Base-by-base conservation (phyloP, 2,797 vertebrate genomes). In the Momotus momota region DNA sequence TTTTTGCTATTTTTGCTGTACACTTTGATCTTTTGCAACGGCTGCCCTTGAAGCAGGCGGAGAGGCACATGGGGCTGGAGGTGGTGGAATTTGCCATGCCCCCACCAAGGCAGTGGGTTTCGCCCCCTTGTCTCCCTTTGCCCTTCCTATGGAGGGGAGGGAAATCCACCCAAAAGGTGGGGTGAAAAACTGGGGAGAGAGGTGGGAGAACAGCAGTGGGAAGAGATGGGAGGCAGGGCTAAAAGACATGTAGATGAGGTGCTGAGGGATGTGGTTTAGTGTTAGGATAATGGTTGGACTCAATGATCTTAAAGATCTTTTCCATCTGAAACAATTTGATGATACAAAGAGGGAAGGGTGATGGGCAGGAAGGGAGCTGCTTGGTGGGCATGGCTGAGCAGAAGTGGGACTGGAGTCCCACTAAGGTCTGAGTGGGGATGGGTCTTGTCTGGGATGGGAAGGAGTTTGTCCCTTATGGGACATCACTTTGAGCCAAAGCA, bases 21-120 rank as follows among this genome's bases (percentile, higher is more conserved):
- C 0, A 23, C 98, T 97, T 98, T 98, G 97, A 98, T 98, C 97
- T 97, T 87, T 58, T 41, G 87, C 96, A 88, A 75, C 18, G 60
- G 95, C 96, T 96, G 96, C 73, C 58, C 69, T 3, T 10, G 65
- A 62, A 84, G 64, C 26, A 62, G 75, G 80, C 94, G 90, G 95
- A 95, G 92, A 96, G 92, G 92, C 84, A 61, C 51, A n/a, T 1
- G 3, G 82, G 71, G 52, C 62, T 61, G 55, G 79, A 71, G 41
- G 19, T 3, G 17, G 72, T 64, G 25, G 85, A n/a, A 66, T 84
- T 49, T 81, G 73, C 52, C 5, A 0, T 69, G 57, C 20, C 78
- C 45, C 45, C n/a, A 46, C 27, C 0, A 0, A 64, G 58, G 38
- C 65, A 13, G 1, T 1, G 0, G 40, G 14, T 21, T 81, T 84